Base-by-base conservation (phyloP, 2,797 vertebrate species). In the Gila robusta region DNA sequence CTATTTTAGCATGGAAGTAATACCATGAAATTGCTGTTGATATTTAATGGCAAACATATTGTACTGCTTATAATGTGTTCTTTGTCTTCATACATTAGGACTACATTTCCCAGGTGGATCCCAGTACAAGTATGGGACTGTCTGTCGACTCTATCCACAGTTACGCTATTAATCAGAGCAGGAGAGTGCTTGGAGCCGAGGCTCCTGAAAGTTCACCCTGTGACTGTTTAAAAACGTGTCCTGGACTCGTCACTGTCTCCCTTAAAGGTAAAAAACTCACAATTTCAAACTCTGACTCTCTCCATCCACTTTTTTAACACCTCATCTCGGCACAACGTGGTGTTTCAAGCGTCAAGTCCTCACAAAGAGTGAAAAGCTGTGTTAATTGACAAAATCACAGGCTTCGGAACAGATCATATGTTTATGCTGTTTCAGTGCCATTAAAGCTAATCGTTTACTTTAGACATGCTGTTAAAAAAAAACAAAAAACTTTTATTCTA, bases 61-160 rank as follows among this genome's bases (percentile, higher is more conserved):
- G 26, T 16, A 8, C 14, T 16, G 28, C 1, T 66, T 66, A 17
- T 32, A 47, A 82, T 4, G 81, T 74, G 41, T 64, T 80, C 1
- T 74, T 66, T 77, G 21, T 76, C 44, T 37, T 81, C n/a, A 26
- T 56, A 23, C 76, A 49, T 69, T 83, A 99, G 98, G 97, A 98
- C 88, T 98, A 99, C 79, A 93, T 98, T 81, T 96, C 91, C 84
- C 97, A 96, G 90, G 97, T 99, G 94, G 98, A 99, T 90, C 98
- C 98, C 0, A 96, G 96, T 2, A 93, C 96, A 26, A 98, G 97
- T 0, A 91, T 99, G 91, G 98, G 98, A 8, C 94, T 99, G 83
- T 97, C 96, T 86, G 94, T 93, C 0, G 98, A 99, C 89, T 99
- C 98, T 0, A 94, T 99, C 88, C 96, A 97, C 0, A 95, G 96